Conservation (phyloP, 2,797 vertebrate species). For the Loriculus beryllinus region DNA sequence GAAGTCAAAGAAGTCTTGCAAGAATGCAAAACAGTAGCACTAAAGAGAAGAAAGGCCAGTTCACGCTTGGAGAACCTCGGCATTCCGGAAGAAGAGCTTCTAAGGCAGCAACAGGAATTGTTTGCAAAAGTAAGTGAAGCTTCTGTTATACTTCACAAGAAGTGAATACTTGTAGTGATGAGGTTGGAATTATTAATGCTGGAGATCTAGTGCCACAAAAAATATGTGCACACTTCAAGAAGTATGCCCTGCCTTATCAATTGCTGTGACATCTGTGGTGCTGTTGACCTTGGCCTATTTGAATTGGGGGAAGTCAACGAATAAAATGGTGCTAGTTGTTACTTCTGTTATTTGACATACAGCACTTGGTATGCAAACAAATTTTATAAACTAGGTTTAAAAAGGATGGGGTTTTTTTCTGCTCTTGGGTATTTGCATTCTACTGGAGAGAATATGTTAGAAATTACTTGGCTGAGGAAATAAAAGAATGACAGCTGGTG, state of each 20-base stretch:
- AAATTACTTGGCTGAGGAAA: neutral
- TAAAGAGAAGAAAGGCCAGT: slow-evolving; percentile 97
- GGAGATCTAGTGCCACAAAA: neutral
- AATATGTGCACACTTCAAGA: neutral
- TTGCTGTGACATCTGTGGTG: neutral
- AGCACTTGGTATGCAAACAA: neutral
- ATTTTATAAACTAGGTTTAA: neutral
- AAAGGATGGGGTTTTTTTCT: neutral
- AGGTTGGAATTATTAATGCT: neutral
- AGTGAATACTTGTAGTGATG: neutral
- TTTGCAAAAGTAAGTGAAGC: slow-evolving; percentile 91
- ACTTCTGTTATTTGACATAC: neutral
- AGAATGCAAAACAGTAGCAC: slow-evolving; percentile 98
- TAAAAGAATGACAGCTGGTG: neutral
- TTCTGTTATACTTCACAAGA: neutral
- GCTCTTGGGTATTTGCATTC: neutral
- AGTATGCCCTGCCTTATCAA: neutral
- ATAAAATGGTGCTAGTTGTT: neutral
- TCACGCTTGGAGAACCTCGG: slow-evolving; percentile 96
- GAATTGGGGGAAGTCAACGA: neutral
- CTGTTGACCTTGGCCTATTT: neutral
- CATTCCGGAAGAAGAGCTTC: slow-evolving; percentile 96
- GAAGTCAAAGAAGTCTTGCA: slow-evolving; percentile 98
- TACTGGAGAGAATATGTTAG: neutral
- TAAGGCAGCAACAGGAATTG: slow-evolving; percentile 95